Percentiles rank a stretch among this genome's conserved stretches.
These are phyloP conservation scores for Lepus timidus DNA, from an alignment of 2,113 vertebrate species.

Conservation along the genomic window DNA sequence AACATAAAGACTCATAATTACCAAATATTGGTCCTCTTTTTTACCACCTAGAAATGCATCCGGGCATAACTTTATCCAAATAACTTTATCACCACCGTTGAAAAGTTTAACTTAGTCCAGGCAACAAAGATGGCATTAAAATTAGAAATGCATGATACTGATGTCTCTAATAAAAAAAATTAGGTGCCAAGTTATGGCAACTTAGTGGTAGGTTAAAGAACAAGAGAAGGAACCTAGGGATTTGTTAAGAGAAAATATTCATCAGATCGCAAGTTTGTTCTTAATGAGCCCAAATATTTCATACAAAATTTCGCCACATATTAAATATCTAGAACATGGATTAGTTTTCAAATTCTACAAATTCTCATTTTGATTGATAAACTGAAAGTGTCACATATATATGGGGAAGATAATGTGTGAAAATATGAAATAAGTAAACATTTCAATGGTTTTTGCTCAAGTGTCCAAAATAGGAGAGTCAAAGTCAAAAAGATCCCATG, in stretches of 20 bases:
- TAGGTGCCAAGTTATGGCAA: neutral
- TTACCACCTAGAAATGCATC: neutral
- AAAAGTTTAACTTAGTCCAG: neutral
- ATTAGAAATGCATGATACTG: neutral
- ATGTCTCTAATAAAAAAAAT: neutral
- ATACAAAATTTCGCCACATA: neutral
- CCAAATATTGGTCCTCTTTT: neutral
- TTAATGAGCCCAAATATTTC: neutral
- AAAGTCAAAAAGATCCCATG: neutral
- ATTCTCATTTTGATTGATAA: neutral
- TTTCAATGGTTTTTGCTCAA: neutral
- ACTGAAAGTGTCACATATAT: neutral
- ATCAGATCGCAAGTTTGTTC: neutral
- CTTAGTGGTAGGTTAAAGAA: neutral
- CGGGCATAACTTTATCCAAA: neutral
- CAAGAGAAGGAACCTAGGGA: neutral
- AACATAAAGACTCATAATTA: neutral
- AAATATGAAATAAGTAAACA: conserved; percentile 12
- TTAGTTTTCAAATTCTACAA: neutral
- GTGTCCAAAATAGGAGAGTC: neutral
- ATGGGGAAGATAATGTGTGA: neutral
- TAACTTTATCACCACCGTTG: neutral
- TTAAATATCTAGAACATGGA: neutral
- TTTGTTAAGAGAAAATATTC: neutral
- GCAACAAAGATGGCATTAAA: neutral